These are phyloP conservation scores for Sphaeramia orbicularis DNA, from an alignment of 2,797 vertebrate genomes.

Conservation along the genomic window DNA sequence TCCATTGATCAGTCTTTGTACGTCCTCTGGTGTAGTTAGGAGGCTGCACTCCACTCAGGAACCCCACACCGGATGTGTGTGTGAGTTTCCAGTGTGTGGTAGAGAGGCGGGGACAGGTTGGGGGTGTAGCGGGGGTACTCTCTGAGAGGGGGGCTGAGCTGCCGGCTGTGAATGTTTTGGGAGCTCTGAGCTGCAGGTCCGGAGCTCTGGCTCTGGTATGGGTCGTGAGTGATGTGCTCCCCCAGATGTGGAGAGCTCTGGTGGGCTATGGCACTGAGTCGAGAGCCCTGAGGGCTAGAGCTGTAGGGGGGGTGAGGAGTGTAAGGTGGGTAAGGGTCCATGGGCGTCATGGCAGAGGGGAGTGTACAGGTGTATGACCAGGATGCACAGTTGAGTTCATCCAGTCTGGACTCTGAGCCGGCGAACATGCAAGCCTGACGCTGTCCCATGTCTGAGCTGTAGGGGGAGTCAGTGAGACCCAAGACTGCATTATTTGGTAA, in stretches of 20 bases:
- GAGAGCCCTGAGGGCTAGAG: slow-evolving; percentile 91
- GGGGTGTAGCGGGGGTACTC: slow-evolving; percentile 89
- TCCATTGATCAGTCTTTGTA: slow-evolving; percentile 38
- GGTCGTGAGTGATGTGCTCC: slow-evolving; percentile 82
- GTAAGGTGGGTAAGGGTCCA: slow-evolving; percentile 93
- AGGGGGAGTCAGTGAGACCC: slow-evolving; percentile 82
- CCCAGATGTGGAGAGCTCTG: slow-evolving; percentile 89
- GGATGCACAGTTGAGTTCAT: slow-evolving; percentile 92
- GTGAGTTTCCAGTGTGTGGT: slow-evolving; percentile 91
- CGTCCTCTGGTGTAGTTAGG: slow-evolving; percentile 82
- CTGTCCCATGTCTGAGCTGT: slow-evolving; percentile 92
- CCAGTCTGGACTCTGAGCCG: slow-evolving; percentile 88
- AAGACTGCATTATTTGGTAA: slow-evolving; percentile 62
- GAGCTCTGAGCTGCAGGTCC: slow-evolving; percentile 77
- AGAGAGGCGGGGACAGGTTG: slow-evolving; percentile 93
- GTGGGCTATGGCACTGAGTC: slow-evolving; percentile 88
- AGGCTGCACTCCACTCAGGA: slow-evolving; percentile 93
- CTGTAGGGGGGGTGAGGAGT: slow-evolving; percentile 89
- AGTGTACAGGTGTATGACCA: slow-evolving; percentile 94
- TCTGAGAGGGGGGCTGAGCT: slow-evolving; percentile 86
- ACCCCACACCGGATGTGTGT: slow-evolving; percentile 86
- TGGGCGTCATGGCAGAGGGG: slow-evolving; percentile 89
- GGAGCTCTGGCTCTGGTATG: slow-evolving; percentile 87
- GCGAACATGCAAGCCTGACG: slow-evolving; percentile 98
- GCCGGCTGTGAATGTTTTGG: slow-evolving; percentile 90